These are phyloP conservation scores for Coronaproctus castanopsis DNA, from an alignment of 2,888 invertebrate species.

Conservation along the genomic window DNA sequence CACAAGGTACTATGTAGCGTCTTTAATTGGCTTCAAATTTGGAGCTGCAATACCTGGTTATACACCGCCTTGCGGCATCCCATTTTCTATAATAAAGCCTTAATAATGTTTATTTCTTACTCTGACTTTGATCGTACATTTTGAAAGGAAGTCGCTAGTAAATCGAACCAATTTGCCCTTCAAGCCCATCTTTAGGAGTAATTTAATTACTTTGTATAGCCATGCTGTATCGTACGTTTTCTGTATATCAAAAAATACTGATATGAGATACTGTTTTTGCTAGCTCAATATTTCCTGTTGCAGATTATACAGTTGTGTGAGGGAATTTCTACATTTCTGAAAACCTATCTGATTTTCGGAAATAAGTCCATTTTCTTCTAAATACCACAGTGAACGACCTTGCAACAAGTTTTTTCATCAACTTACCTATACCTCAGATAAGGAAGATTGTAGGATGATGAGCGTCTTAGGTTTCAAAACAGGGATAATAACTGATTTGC, in stretches of 20 bases:
- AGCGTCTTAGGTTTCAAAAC: background rate
- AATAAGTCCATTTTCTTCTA: background rate
- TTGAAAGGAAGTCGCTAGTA: background rate
- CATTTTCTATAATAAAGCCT: background rate
- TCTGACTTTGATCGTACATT: background rate
- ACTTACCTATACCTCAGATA: background rate
- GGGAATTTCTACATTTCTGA: background rate
- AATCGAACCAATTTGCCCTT: background rate
- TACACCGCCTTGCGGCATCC: background rate
- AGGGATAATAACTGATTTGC: background rate
- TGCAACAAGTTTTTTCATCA: background rate
- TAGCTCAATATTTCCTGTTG: background rate
- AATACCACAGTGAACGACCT: background rate
- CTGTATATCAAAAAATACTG: background rate
- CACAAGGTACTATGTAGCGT: too few species aligned
- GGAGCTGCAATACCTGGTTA: too few species aligned
- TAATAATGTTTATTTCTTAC: background rate
- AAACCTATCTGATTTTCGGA: background rate
- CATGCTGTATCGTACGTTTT: background rate
- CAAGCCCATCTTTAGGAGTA: background rate
- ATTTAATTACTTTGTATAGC: background rate
- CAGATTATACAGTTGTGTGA: background rate
- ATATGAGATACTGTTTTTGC: background rate
- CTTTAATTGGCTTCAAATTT: too few species aligned
- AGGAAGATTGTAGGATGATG: background rate